Conservation (phyloP, 2,113 vertebrate species). For the Thamnaconus septentrionalis region DNA sequence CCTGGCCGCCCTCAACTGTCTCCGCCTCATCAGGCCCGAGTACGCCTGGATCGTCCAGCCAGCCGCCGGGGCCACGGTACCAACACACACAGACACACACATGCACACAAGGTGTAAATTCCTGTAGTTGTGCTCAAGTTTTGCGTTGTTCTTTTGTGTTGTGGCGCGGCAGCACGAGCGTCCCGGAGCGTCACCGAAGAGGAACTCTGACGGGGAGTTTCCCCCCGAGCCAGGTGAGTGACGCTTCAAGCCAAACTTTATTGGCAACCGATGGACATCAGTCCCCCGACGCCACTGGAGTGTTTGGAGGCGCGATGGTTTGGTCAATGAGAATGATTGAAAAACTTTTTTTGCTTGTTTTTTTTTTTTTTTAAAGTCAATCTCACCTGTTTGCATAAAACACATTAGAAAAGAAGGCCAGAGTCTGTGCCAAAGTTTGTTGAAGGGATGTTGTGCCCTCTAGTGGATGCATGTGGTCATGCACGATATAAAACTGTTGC, state of each 20-base stretch:
- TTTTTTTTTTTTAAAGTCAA: too few relatives aligned
- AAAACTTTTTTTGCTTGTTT: too few relatives aligned
- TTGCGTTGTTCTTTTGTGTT: background rate
- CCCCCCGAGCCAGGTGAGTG: slow-evolving; percentile 77
- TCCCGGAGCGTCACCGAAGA: slow-evolving; percentile 89
- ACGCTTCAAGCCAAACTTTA: background rate
- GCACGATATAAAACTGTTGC: background rate
- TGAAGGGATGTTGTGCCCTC: background rate
- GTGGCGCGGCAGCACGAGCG: slow-evolving; percentile 82
- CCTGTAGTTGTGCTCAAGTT: background rate
- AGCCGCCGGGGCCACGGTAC: slow-evolving; percentile 81
- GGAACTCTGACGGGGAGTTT: slow-evolving; percentile 89
- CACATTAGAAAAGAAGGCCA: too few relatives aligned
- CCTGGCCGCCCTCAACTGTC: slow-evolving; percentile 89
- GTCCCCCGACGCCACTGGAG: too few relatives aligned
- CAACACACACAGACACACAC: slow-evolving; percentile 3
- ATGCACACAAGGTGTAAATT: too few relatives aligned
- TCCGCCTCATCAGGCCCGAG: slow-evolving; percentile 88
- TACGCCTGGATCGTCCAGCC: slow-evolving; percentile 97
- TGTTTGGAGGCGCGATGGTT: too few relatives aligned
- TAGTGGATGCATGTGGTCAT: background rate
- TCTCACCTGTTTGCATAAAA: too few relatives aligned
- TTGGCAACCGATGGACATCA: background rate
- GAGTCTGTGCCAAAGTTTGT: too few relatives aligned
- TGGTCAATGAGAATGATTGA: too few relatives aligned